Base-by-base conservation (phyloP, 2,797 vertebrate genomes). In the Phalanger gymnotis region DNA sequence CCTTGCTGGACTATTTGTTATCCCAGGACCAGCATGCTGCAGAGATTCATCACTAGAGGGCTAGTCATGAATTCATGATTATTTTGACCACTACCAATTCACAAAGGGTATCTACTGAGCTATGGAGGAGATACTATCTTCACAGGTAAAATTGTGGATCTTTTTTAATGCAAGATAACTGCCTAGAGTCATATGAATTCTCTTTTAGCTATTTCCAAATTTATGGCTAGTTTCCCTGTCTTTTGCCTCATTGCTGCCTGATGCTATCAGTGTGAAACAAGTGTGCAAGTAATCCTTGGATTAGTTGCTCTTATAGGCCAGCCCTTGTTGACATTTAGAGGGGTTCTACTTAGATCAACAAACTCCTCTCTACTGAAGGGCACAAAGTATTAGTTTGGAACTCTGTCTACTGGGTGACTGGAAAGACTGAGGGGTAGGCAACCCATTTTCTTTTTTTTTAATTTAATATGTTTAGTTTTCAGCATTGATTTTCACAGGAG, bases 191-290 rank as follows among this genome's bases (percentile, higher is more conserved):
- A 47, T 25, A 54, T 92, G 91, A 92, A 92, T 90, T 90, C 54
- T 22, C 47, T 93, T 31, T 91, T 81, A 47, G 54, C 92, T 95
- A 58, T 94, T 96, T 94, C 61, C 22, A 96, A 52, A 5, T 22
- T 47, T 22, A 81, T 47, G n/a, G 22, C 47, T 2, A 47, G 22
- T 92, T 91, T 58, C 53, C 40, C 5, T 51, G 7, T 53, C 95
- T 19, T 92, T 92, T 66, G 53, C 91, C 34, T 40, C 95, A 95
- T 47, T 92, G 34, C 58, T 91, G 28, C 57, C 51, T 53, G 53
- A 93, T 93, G 30, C 47, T 91, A 81, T 90, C 34, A 51, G 28
- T 61, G 52, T 31, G 54, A 96, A 57, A 34, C 53, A 53, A 31
- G 2, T 92, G 2, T 25, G 16, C 73, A 93, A 53, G 2, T 47